Conservation (phyloP, 2,888 invertebrate genomes). For the Ypsolopha sequella region DNA sequence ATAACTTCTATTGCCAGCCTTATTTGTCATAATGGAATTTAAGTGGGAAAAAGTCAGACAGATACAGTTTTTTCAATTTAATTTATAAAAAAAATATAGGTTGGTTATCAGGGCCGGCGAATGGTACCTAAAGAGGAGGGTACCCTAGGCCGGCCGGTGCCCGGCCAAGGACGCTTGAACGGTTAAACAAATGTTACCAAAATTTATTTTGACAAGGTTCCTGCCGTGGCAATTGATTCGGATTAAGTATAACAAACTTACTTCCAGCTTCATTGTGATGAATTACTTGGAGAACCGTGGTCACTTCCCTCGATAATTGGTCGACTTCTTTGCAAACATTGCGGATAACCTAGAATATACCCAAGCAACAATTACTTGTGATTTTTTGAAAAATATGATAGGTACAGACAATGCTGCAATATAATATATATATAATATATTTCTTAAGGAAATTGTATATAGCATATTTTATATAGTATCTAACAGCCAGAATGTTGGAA, state of each 20-base stretch:
- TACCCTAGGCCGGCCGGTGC: no score
- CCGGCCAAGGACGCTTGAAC: neutral
- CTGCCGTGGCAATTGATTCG: neutral
- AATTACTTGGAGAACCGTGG: conserved; percentile 85
- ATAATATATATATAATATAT: neutral
- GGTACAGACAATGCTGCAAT: neutral
- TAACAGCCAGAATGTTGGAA: neutral
- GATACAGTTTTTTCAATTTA: no score
- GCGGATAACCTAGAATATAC: conserved; percentile 73
- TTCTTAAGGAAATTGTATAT: neutral
- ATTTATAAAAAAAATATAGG: no score
- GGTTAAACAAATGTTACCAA: no score
- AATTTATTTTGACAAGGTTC: neutral
- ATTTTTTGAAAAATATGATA: neutral
- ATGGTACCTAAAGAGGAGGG: no score
- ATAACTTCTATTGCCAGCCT: no score
- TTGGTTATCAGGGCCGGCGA: no score
- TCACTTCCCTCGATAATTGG: conserved; percentile 80
- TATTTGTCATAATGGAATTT: no score
- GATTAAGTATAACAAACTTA: conserved; percentile 45
- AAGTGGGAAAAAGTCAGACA: no score
- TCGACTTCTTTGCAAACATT: conserved; percentile 81
- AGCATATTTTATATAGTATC: neutral
- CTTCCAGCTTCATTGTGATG: conserved; percentile 81
- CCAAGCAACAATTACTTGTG: conserved; percentile 5